Percentiles rank a stretch among this genome's conserved stretches.
Evolutionary conservation across 2,888 invertebrate species (phyloP).

Genomic region (Nymphalis urticae): DNA sequence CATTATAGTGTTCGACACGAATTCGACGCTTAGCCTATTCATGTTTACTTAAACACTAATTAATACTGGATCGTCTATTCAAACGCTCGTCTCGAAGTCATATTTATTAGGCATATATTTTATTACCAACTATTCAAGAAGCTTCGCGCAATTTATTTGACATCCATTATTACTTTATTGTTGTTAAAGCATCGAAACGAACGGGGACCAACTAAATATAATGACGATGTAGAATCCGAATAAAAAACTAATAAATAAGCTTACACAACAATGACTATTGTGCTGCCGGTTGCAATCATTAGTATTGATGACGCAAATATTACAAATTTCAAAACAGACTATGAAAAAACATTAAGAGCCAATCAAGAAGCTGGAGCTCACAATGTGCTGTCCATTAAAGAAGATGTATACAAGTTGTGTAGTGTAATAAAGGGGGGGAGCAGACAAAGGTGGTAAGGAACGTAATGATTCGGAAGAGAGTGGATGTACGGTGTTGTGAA

Average conservation of each 20-base stretch:
- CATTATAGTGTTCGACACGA: not conserved
- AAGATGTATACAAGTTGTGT: slow-evolving; percentile 68
- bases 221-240: slow-evolving; percentile 73
- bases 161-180: slow-evolving; percentile 64
- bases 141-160: slow-evolving; percentile 47
- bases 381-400: slow-evolving; percentile 53
- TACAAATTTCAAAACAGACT: slow-evolving; percentile 64
- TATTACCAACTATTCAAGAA: slow-evolving; percentile 42
- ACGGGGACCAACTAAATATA: slow-evolving; percentile 74
- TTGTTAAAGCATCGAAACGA: slow-evolving; percentile 59
- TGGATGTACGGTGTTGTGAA: slow-evolving; percentile 68
- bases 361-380: slow-evolving; percentile 66
- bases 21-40: slow-evolving; percentile 18
- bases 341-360: slow-evolving; percentile 70
- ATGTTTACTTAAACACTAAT: slow-evolving; percentile 39
- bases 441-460: slow-evolving; percentile 71
- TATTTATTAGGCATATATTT: slow-evolving; percentile 47
- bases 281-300: slow-evolving; percentile 77
- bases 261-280: slow-evolving; percentile 76
- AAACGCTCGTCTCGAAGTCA: slow-evolving; percentile 39
- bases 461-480: slow-evolving; percentile 80
- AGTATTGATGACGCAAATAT: slow-evolving; percentile 80
- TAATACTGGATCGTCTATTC: slow-evolving; percentile 39
- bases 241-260: slow-evolving; percentile 58
- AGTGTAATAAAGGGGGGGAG: slow-evolving; percentile 64